Conservation (phyloP, 2,888 invertebrate genomes). For the Coelinius sp. region DNA sequence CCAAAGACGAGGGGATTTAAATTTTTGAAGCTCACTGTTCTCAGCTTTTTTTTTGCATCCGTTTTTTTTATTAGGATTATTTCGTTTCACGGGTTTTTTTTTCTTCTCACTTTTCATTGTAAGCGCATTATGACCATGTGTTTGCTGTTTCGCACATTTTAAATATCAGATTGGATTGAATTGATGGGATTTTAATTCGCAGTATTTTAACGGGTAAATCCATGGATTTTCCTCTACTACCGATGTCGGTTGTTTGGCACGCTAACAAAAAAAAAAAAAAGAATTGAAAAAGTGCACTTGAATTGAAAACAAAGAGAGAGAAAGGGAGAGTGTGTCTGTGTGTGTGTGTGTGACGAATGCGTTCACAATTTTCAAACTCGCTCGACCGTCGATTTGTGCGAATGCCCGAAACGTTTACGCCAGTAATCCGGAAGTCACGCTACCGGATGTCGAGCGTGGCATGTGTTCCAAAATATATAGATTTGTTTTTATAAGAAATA, state of each 20-base stretch:
- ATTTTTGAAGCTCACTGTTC: neutral
- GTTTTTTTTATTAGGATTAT: neutral
- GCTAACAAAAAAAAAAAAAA: slow-evolving; percentile 22
- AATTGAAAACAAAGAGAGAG: slow-evolving; percentile 22
- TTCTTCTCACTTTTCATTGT: neutral
- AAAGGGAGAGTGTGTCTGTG: neutral
- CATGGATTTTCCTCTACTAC: neutral
- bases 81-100: too few relatives aligned
- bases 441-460: slow-evolving; percentile 25
- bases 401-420: slow-evolving; percentile 25
- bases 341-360: slow-evolving; percentile 10
- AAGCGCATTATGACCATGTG: neutral
- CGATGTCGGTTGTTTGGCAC: slow-evolving; percentile 27
- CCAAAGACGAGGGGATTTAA: neutral
- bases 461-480: neutral
- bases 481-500: neutral
- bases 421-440: slow-evolving; percentile 29
- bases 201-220: neutral
- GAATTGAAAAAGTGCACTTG: neutral
- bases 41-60: neutral
- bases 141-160: neutral
- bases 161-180: neutral
- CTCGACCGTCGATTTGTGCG: slow-evolving; percentile 21
- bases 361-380: slow-evolving; percentile 24
- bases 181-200: neutral